Base-by-base conservation (phyloP, 2,888 invertebrate species). In the Parapristionchus giblindavisi region DNA sequence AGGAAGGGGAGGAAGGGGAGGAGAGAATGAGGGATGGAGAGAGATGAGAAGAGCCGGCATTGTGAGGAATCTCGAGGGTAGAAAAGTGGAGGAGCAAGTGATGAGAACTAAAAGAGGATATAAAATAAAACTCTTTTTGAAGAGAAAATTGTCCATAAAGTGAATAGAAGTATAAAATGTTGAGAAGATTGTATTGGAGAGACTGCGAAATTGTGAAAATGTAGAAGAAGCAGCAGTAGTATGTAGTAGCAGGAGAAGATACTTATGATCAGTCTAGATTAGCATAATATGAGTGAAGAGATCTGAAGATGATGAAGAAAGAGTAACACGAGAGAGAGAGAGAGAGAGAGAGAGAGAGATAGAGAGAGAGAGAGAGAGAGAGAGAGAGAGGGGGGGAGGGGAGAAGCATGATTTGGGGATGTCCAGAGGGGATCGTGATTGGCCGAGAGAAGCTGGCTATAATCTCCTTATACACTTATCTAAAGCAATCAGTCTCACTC, bases 381-480 rank as follows among this genome's bases (percentile, higher is more conserved):
- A 27, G 66, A 32, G 43, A 29, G 38, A 1, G 71, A 6, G 48
- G 48, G 32, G 34, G 32, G 27, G 34, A 11, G 4, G 43, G 11
- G 48, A 73, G 61, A 48, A 51, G 60, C 56, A 56, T 56, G 56
- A 36, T 24, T 36, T 38, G 32, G 24, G 27, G 27, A n/a, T 24
- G 14, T 40, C 34, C 70, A 52, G 40, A n/a, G 56, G 56, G 56
- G 56, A 71, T 71, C 70, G 70, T 71, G 70, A 71, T 71, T 71
- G 70, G 68, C 36, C 56, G 29, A 54, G 70, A 54, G 56, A 38
- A 54, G 48, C 70, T 52, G 34, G 24, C 54, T 56, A 56, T 71
- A 71, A 71, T 71, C 70, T 48, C 70, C 43, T 71, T 71, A 71
- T 54, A 56, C 70, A 71, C 70, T 71, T 71, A 71, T 71, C 70